Conservation (phyloP, 2,113 vertebrate species). For the Calyptommatus sinebrachiatus region DNA sequence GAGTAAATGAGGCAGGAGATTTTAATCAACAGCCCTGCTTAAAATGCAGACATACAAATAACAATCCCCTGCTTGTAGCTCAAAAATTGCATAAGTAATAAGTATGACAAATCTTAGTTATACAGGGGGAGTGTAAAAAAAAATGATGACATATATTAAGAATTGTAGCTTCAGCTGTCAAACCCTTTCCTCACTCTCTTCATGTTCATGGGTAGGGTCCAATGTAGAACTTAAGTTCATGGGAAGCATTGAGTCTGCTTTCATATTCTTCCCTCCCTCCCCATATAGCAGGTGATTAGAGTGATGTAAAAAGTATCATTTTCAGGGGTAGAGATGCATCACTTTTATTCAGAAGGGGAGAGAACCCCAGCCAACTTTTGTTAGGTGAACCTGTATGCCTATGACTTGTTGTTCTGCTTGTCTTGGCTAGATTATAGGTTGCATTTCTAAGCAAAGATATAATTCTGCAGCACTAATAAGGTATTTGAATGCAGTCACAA, state of each 20-base stretch:
- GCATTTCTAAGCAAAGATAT: slow-evolving; percentile 28
- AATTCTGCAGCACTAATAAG: slow-evolving; percentile 25
- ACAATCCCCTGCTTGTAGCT: background rate
- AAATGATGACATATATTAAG: rapidly evolving
- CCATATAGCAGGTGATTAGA: rapidly evolving
- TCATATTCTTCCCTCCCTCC: background rate
- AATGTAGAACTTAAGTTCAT: slow-evolving; percentile 1
- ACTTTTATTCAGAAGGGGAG: background rate
- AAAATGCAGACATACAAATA: rapidly evolving
- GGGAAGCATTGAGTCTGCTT: background rate
- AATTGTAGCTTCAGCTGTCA: rapidly evolving
- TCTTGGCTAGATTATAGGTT: slow-evolving; percentile 9
- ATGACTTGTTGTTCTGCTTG: background rate
- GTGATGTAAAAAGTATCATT: slow-evolving; percentile 19
- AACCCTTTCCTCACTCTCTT: rapidly evolving
- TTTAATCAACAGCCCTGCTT: rapidly evolving
- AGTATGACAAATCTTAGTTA: rapidly evolving
- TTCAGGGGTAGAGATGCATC: slow-evolving; percentile 5
- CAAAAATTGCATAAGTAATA: rapidly evolving
- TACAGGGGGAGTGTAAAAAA: rapidly evolving
- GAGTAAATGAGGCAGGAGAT: rapidly evolving
- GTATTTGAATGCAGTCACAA: background rate
- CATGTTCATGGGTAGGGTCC: background rate
- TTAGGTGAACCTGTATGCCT: background rate
- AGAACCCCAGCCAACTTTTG: slow-evolving; percentile 24